Evolutionary conservation across 2,888 invertebrate genomes (phyloP).

Genomic region (Scaptomyza parva): DNA sequence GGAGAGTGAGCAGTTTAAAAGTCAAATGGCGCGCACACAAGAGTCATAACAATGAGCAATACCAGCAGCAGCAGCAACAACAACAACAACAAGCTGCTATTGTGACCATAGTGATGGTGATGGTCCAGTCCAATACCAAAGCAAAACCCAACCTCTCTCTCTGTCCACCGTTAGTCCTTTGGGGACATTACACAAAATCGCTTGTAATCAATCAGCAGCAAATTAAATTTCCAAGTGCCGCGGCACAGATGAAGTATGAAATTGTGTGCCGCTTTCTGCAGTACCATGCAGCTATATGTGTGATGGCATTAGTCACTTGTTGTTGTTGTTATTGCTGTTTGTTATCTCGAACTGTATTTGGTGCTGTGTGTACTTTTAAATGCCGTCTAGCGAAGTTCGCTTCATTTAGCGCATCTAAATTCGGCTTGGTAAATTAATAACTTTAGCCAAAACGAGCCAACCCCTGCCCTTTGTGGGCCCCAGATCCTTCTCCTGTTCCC

Average conservation of each 20-base stretch:
- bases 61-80: conserved; percentile 16
- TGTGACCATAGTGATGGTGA: conserved; percentile 19
- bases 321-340: conserved; percentile 14
- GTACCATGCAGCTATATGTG: conserved; percentile 19
- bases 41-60: conserved; percentile 48
- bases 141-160: conserved; percentile 1
- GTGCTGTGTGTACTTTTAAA: conserved; percentile 46
- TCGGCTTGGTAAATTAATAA: conserved; percentile 68
- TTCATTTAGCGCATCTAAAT: conserved; percentile 64
- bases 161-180: conserved; percentile 19
- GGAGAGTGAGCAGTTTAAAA: conserved; percentile 60
- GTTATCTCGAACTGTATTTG: conserved; percentile 39
- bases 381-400: conserved; percentile 40
- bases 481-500: too few species aligned
- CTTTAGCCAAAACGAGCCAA: conserved; percentile 36
- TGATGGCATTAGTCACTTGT: conserved; percentile 6
- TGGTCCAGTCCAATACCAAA: conserved; percentile 17
- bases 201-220: conserved; percentile 78
- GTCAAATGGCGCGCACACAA: conserved; percentile 63
- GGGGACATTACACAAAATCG: conserved; percentile 77
- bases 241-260: conserved; percentile 74
- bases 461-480: not conserved
- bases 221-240: conserved; percentile 79
- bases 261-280: conserved; percentile 59
- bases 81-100: conserved; percentile 12